Base-by-base conservation (phyloP, 2,113 vertebrate genomes). In the Microtus richardsoni region DNA sequence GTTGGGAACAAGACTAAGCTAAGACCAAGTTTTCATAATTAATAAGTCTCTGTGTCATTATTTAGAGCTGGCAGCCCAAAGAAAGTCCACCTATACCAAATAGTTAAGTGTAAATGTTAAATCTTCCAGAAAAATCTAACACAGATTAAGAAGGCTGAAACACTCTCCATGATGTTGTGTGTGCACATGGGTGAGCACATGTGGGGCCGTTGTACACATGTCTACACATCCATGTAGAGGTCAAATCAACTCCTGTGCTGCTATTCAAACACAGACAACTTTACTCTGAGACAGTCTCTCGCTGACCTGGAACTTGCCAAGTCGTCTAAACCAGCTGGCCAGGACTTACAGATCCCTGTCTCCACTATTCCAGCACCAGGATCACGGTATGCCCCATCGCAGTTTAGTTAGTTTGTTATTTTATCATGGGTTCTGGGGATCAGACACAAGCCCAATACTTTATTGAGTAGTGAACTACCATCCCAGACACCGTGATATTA, bases 21-120 rank as follows among this genome's bases (percentile, higher is more conserved):
- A 73, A 73, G n/a, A 19, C 8, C 17, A 73, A 73, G 70, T 9
- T 73, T 39, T 39, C 70, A 73, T 39, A 73, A 22, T 39, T 73
- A 73, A 39, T n/a, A 73, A 73, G 70, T 73, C n/a, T 73, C 68
- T 9, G 17, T 71, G 70, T 22, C 19, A 22, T 36, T n/a, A 73
- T 73, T 39, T 73, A 3, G 19, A 39, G 70, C n/a, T 73, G 36
- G 70, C 3, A 39, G 19, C 10, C 17, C 36, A 73, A 39, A 73
- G 68, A 71, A 39, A 73, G 70, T 22, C 19, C 70, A 73, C 21
- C 70, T 73, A 73, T 22, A 73, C 21, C 71, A 90, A 85, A 28
- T 10, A 95, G 64, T 14, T 92, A 88, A 60, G 44, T 90, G 87
- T 54, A 78, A 71, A 96, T 39, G 2, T 75, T 73, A 73, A 87